Percentiles rank a stretch among this genome's conserved stretches.
Conservation (phyloP, 1,140 invertebrate genomes). For the Formica selysi region DNA sequence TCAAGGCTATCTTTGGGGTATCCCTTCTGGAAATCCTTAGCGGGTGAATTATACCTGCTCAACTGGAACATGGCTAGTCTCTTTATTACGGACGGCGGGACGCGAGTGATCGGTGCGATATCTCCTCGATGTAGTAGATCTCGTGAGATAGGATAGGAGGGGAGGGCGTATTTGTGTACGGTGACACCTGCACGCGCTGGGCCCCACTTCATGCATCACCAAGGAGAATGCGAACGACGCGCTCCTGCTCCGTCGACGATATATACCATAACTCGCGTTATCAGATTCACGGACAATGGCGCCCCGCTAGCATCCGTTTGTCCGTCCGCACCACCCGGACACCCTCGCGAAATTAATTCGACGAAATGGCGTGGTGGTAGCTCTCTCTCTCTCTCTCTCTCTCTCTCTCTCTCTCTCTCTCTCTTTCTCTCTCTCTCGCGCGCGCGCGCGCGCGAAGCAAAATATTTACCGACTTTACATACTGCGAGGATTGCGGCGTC, state of each 20-base stretch:
- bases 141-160: slow-evolving; percentile 70
- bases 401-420: neutral
- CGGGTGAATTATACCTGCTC: slow-evolving; percentile 51
- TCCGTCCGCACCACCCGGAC: slow-evolving; percentile 54
- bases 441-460: neutral
- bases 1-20: neutral
- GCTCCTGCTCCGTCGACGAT: slow-evolving; percentile 53
- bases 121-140: slow-evolving; percentile 80
- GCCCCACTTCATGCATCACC: slow-evolving; percentile 78
- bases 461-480: slow-evolving; percentile 3
- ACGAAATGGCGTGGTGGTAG: neutral
- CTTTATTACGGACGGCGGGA: slow-evolving; percentile 61
- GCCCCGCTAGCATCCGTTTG: slow-evolving; percentile 72
- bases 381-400: neutral
- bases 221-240: slow-evolving; percentile 71
- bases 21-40: slow-evolving; percentile 11
- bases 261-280: slow-evolving; percentile 71
- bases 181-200: slow-evolving; percentile 80
- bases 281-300: slow-evolving; percentile 76
- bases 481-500: neutral
- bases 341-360: slow-evolving; percentile 38
- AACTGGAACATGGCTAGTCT: slow-evolving; percentile 57
- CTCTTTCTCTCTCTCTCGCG: neutral
- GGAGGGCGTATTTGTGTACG: slow-evolving; percentile 76
- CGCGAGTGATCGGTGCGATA: slow-evolving; percentile 61